Conservation (phyloP, 2,888 invertebrate genomes). For the Melanotus villosus region DNA sequence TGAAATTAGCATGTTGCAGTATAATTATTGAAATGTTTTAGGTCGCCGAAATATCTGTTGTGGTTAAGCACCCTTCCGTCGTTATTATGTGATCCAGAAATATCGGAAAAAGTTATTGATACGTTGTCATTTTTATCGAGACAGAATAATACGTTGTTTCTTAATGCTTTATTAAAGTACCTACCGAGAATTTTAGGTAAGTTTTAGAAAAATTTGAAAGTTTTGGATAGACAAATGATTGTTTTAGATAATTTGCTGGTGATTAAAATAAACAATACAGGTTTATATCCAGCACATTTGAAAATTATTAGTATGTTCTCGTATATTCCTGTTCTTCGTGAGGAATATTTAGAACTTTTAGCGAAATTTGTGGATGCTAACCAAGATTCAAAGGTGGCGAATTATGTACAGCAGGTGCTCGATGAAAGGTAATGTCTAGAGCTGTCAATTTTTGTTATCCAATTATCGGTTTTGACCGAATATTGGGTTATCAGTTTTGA, state of each 20-base stretch:
- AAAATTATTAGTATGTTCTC: slow-evolving; percentile 26
- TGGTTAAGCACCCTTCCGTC: slow-evolving; percentile 25
- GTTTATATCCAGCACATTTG: slow-evolving; percentile 21
- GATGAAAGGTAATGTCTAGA: neutral
- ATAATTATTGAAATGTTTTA: neutral
- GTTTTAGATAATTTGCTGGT: slow-evolving; percentile 9
- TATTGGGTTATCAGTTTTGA: too few species aligned
- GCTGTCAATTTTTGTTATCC: neutral
- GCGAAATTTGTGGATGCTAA: neutral
- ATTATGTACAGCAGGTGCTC: neutral
- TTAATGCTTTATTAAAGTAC: slow-evolving; percentile 68
- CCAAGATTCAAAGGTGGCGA: neutral
- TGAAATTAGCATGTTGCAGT: too few species aligned
- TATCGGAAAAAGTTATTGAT: slow-evolving; percentile 71
- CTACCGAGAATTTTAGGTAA: slow-evolving; percentile 69
- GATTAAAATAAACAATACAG: slow-evolving; percentile 8
- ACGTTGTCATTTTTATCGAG: slow-evolving; percentile 74
- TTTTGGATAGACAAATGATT: neutral
- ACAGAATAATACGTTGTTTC: slow-evolving; percentile 70
- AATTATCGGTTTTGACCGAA: too few species aligned
- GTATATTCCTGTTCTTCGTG: neutral
- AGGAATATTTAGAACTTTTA: neutral
- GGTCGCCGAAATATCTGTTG: slow-evolving; percentile 1
- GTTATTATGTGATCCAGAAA: slow-evolving; percentile 70
- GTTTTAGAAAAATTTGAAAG: neutral